These are phyloP conservation scores for Orientallactaga sibirica DNA, from an alignment of 2,797 vertebrate species.

Conservation along the genomic window DNA sequence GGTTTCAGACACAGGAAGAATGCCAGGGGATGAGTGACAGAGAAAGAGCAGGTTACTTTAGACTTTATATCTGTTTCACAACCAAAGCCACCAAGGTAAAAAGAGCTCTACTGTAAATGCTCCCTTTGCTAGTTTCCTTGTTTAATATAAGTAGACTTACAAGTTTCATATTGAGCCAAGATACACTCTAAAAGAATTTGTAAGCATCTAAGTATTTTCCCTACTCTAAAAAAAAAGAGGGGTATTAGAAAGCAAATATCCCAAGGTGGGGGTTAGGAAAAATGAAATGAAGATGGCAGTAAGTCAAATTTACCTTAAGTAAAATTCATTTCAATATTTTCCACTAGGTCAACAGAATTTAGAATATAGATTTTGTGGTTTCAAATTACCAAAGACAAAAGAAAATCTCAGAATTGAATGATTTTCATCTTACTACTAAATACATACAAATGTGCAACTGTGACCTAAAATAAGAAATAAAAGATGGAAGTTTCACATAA, in stretches of 20 bases:
- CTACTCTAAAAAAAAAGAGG: constrained; percentile 25
- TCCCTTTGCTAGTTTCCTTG: constrained; percentile 76
- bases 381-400: constrained; percentile 44
- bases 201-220: constrained; percentile 11
- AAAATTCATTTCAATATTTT: constrained; percentile 15
- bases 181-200: constrained; percentile 60
- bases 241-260: constrained; percentile 33
- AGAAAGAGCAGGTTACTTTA: neutral
- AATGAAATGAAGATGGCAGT: constrained; percentile 49
- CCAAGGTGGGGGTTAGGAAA: neutral
- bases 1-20: neutral
- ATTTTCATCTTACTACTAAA: constrained; percentile 55
- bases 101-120: constrained; percentile 81
- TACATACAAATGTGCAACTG: constrained; percentile 31
- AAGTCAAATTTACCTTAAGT: neutral
- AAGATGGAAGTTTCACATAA: constrained; percentile 32
- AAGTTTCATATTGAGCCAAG: constrained; percentile 51
- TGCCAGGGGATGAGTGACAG: neutral
- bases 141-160: constrained; percentile 65
- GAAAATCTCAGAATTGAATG: neutral
- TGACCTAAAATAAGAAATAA: constrained; percentile 44
- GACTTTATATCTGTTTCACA: constrained; percentile 77
- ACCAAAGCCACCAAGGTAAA: constrained; percentile 82
- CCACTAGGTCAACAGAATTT: neutral
- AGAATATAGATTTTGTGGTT: neutral